phyloP scores from a whole-genome alignment of 2,797 vertebrate genomes.

The Acanthornis magna region DNA sequence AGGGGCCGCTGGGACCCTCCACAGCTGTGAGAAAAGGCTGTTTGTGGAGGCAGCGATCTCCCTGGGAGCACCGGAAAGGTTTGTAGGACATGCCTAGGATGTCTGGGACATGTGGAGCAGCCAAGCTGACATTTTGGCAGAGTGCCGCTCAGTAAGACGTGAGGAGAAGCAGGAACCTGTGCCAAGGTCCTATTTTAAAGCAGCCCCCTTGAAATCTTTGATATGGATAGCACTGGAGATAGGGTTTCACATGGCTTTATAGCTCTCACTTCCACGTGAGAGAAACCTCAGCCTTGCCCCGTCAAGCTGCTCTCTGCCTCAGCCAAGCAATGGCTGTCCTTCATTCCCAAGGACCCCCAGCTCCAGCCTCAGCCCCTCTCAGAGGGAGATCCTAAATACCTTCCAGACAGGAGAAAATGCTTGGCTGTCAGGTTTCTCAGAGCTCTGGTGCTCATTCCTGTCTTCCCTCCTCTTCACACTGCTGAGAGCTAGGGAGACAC shows the following conservation, averaged over 20 bases:
- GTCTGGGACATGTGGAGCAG: slow-evolving; percentile 13
- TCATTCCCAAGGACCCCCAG: background rate
- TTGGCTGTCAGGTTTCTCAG: background rate
- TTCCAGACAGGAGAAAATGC: background rate
- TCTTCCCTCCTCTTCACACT: background rate
- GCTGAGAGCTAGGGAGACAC: background rate
- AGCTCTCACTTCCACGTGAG: slow-evolving; percentile 10
- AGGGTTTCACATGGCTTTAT: background rate
- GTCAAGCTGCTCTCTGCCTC: background rate
- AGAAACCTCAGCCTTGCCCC: slow-evolving; percentile 41
- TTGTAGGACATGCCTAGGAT: slow-evolving; percentile 13
- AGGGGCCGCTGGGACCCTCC: background rate
- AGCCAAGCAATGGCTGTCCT: background rate
- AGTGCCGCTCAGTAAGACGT: background rate
- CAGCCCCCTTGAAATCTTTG: slow-evolving; percentile 11
- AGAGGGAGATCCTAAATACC: background rate
- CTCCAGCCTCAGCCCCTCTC: background rate
- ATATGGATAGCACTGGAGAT: slow-evolving; percentile 21
- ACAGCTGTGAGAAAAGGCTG: background rate
- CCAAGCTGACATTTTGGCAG: slow-evolving; percentile 23
- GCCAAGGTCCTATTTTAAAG: slow-evolving; percentile 50
- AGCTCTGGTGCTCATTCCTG: background rate
- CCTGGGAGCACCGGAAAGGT: slow-evolving; percentile 26
- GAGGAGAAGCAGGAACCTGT: slow-evolving; percentile 1
- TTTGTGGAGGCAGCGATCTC: background rate